A percentile compares a stretch with the other conserved stretches of the same genome.
phyloP scores from a whole-genome alignment of 1,140 invertebrate species.

The Tyrophagus putrescentiae region DNA sequence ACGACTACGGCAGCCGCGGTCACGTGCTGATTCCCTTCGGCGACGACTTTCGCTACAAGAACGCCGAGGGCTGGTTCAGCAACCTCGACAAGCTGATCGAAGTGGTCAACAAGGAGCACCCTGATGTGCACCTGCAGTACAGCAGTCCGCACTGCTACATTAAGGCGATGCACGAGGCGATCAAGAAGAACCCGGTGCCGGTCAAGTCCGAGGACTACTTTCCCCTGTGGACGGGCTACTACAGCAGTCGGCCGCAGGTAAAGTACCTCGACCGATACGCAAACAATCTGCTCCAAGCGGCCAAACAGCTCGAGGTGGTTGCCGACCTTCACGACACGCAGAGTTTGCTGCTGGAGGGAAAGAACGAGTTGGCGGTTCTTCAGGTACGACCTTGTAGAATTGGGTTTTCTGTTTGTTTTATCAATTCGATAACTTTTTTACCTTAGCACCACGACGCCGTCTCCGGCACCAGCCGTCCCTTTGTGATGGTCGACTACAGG shows the following conservation, averaged over 20 bases:
- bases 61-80: conserved; percentile 59
- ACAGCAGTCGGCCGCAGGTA: conserved; percentile 46
- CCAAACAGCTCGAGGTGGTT: conserved; percentile 39
- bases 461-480: conserved; percentile 71
- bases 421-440: conserved; percentile 57
- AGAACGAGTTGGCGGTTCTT: conserved; percentile 16
- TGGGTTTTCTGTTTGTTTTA: no score
- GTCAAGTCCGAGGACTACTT: conserved; percentile 62
- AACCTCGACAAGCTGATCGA: conserved; percentile 71
- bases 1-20: conserved; percentile 10
- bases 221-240: conserved; percentile 50
- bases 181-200: conserved; percentile 43
- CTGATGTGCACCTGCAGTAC: conserved; percentile 49
- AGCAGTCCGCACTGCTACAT: conserved; percentile 58
- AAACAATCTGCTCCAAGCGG: conserved; percentile 63
- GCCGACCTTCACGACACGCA: conserved; percentile 15
- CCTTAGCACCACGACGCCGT: conserved; percentile 66
- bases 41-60: conserved; percentile 15
- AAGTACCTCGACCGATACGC: conserved; percentile 39
- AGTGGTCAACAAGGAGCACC: conserved; percentile 36
- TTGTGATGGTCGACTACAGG: conserved; percentile 72
- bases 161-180: conserved; percentile 42
- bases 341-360: conserved; percentile 10
- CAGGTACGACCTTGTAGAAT: no score
- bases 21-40: conserved; percentile 19